Percentiles rank a stretch among this genome's conserved stretches.
phyloP scores from a whole-genome alignment of 2,888 invertebrate species.

The Polydrusus cervinus region DNA sequence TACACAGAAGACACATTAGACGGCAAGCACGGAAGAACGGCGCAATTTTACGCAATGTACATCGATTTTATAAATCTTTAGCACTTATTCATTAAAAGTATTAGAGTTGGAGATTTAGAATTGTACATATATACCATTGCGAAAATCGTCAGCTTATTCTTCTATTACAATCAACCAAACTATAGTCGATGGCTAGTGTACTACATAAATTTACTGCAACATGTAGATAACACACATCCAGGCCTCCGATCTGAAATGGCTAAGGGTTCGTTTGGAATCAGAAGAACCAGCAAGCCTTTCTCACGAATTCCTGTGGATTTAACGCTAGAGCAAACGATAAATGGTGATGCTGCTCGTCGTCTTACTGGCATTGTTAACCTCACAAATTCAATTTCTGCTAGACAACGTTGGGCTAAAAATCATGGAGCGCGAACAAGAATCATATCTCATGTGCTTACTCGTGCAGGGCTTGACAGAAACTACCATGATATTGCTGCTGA shows the following conservation, averaged over 20 bases:
- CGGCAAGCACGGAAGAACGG: constrained; percentile 51
- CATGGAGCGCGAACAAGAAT: constrained; percentile 46
- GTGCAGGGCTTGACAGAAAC: background rate
- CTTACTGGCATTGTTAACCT: constrained; percentile 50
- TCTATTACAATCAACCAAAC: constrained; percentile 46
- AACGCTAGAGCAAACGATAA: constrained; percentile 52
- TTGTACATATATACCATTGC: background rate
- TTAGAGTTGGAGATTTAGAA: constrained; percentile 2
- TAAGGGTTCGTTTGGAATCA: constrained; percentile 54
- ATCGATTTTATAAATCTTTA: constrained; percentile 30
- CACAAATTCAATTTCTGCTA: constrained; percentile 51
- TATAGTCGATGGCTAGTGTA: constrained; percentile 44
- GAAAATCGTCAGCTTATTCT: constrained; percentile 32
- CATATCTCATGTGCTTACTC: constrained; percentile 49
- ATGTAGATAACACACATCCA: constrained; percentile 38
- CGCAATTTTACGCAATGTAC: constrained; percentile 45
- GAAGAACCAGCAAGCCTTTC: constrained; percentile 51
- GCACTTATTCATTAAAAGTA: constrained; percentile 2
- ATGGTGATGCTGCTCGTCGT: constrained; percentile 51
- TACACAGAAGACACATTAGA: constrained; percentile 40
- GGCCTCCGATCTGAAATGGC: constrained; percentile 33
- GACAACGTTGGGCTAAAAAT: constrained; percentile 52
- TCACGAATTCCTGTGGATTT: constrained; percentile 48
- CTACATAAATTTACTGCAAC: constrained; percentile 33
- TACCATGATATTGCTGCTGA: background rate